Base-by-base conservation (phyloP, 2,797 vertebrate genomes). In the Sebastes itinus region DNA sequence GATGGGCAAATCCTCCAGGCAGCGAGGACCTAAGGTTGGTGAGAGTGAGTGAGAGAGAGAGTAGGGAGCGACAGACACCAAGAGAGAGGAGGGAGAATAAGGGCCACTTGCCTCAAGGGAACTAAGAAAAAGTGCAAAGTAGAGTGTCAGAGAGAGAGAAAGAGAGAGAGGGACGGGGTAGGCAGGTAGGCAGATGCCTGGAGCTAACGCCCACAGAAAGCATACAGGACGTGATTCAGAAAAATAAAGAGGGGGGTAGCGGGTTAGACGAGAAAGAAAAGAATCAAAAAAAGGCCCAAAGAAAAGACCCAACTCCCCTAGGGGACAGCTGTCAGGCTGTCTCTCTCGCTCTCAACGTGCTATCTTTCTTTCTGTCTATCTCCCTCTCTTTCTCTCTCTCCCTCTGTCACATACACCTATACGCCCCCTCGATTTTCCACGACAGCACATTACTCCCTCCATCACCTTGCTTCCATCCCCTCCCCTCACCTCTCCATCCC, bases 1-100 rank as follows among this genome's bases (percentile, higher is more conserved):
- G 77, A 97, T 96, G 94, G 95, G 95, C 70, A 96, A 96, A 87
- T 90, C 94, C 83, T 93, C 93, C 70, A 90, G 92, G 87, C 94
- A 94, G 81, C 85, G 93, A 82, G 91, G 93, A 84, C 92, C 92
- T 18, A 94, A 94, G 94, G 94, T 95, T 84, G 56, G 90, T 87
- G 86, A 79, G 72, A 33, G 49, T 64, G 35, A 54, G 54, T 18
- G 67, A 59, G 60, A 62, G 55, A n/a, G 65, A 60, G 60, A 62
- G 28, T 23, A 16, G 70, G 7, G 60, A 77, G 75, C 59, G 2
- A 20, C 25, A n/a, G 33, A 67, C 76, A 60, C 67, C 52, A 0
- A 28, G 56, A 69, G 63, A 62, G 60, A 73, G 35, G n/a, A 68
- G 68, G 64, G 67, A 82, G 81, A 55, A 55, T 64, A 75, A 80